These are phyloP conservation scores for Galeopsomyia nigrocyanea DNA, from an alignment of 2,888 invertebrate genomes.

Conservation along the genomic window DNA sequence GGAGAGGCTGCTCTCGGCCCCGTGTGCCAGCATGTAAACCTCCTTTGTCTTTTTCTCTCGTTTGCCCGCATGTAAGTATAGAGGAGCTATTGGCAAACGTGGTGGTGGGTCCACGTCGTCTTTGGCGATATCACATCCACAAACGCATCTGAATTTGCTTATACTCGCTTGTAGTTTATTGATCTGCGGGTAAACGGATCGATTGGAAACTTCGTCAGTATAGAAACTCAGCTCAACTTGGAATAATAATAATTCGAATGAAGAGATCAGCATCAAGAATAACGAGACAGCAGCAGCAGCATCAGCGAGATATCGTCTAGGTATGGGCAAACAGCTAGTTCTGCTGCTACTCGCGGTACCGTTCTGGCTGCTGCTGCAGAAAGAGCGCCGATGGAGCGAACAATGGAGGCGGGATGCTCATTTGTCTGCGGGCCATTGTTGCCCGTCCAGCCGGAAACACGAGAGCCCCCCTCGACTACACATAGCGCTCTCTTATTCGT, in stretches of 20 bases:
- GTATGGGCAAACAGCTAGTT: conserved; percentile 10
- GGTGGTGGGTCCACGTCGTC: conserved; percentile 46
- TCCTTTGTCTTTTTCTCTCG: too few relatives aligned
- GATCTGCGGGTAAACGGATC: too few relatives aligned
- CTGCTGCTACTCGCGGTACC: conserved; percentile 20
- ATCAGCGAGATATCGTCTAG: neutral
- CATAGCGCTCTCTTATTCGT: conserved; percentile 40
- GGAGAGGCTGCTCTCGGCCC: conserved; percentile 10
- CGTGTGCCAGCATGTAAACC: too few relatives aligned
- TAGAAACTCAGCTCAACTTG: too few relatives aligned
- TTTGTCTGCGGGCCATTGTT: conserved; percentile 69
- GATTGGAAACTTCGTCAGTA: too few relatives aligned
- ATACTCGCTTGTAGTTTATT: too few relatives aligned
- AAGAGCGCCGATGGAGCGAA: conserved; percentile 53
- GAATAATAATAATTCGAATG: conserved; percentile 34
- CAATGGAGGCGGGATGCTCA: conserved; percentile 69
- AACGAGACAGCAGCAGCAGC: neutral
- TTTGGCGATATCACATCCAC: too few relatives aligned
- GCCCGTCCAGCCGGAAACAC: conserved; percentile 66
- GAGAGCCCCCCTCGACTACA: conserved; percentile 56
- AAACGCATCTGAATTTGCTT: too few relatives aligned
- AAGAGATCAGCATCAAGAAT: conserved; percentile 36
- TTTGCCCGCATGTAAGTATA: too few relatives aligned
- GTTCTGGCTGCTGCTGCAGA: conserved; percentile 14
- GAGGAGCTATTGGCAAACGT: conserved; percentile 49